These are phyloP conservation scores for Hetaerina titia DNA, from an alignment of 2,888 invertebrate species.

Conservation along the genomic window DNA sequence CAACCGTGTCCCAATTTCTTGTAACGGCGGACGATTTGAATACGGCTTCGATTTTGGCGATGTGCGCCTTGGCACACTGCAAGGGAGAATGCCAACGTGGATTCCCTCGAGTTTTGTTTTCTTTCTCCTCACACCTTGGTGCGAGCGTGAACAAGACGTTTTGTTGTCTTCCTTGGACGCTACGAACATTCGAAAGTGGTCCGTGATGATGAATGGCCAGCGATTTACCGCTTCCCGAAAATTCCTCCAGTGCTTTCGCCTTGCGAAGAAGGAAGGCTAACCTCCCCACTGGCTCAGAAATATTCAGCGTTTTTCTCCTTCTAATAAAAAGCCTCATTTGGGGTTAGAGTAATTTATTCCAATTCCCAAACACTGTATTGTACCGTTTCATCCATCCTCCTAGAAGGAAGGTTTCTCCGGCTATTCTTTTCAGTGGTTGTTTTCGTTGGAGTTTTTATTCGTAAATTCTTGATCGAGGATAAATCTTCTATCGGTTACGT, in stretches of 20 bases:
- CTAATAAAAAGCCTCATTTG: constrained; percentile 11
- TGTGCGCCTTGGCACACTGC: not conserved
- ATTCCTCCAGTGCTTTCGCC: constrained; percentile 34
- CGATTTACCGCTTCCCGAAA: not conserved
- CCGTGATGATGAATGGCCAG: constrained; percentile 19
- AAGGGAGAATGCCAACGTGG: not conserved
- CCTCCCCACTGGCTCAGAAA: not conserved
- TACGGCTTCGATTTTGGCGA: not conserved
- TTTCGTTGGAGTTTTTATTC: not conserved
- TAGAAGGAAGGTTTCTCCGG: not conserved
- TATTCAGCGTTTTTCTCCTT: not conserved
- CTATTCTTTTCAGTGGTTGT: not conserved
- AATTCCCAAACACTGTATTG: not conserved
- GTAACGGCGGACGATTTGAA: not conserved
- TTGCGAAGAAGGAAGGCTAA: not conserved
- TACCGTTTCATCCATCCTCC: not conserved
- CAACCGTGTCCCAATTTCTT: constrained; percentile 12
- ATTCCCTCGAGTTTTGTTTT: constrained; percentile 10
- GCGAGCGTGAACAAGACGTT: not conserved
- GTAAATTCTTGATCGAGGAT: too few species aligned
- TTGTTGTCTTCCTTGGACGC: not conserved
- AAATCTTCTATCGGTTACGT: too few species aligned
- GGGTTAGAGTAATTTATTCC: constrained; percentile 22
- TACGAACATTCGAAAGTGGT: constrained; percentile 9
- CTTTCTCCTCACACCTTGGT: not conserved